These are phyloP conservation scores for Fragum fragum DNA, from an alignment of 2,888 invertebrate genomes.

Conservation along the genomic window DNA sequence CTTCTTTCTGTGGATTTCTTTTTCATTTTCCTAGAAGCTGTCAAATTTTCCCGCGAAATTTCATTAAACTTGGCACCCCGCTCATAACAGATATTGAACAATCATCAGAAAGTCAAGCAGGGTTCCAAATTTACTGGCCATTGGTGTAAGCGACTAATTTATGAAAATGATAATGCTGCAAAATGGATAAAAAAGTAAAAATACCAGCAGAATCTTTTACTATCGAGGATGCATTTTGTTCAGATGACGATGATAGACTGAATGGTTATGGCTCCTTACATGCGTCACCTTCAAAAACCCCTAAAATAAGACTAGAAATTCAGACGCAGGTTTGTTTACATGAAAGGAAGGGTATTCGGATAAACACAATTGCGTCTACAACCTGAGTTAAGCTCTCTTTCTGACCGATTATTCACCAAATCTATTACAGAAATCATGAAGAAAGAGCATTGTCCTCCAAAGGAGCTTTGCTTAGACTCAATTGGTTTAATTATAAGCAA, in stretches of 20 bases:
- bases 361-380: not conserved
- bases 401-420: not conserved
- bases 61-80: too few species aligned
- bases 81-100: too few species aligned
- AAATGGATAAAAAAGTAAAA: constrained; percentile 53
- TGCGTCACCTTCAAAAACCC: constrained; percentile 89
- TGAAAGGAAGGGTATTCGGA: constrained; percentile 17
- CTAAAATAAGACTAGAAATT: constrained; percentile 51
- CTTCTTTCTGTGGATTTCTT: too few species aligned
- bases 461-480: too few species aligned
- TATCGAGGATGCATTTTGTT: constrained; percentile 72
- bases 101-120: too few species aligned
- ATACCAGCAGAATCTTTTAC: constrained; percentile 54
- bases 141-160: constrained; percentile 33
- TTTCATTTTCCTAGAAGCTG: too few species aligned
- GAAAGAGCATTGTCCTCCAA: too few species aligned
- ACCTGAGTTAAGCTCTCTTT: too few species aligned
- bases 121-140: not conserved
- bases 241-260: constrained; percentile 93
- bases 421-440: not conserved
- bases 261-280: constrained; percentile 91
- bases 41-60: too few species aligned
- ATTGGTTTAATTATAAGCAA: too few species aligned
- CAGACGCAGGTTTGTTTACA: constrained; percentile 52
- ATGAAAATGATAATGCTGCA: constrained; percentile 26